Base-by-base conservation (phyloP, 2,113 vertebrate species). In the Mustela nigripes region DNA sequence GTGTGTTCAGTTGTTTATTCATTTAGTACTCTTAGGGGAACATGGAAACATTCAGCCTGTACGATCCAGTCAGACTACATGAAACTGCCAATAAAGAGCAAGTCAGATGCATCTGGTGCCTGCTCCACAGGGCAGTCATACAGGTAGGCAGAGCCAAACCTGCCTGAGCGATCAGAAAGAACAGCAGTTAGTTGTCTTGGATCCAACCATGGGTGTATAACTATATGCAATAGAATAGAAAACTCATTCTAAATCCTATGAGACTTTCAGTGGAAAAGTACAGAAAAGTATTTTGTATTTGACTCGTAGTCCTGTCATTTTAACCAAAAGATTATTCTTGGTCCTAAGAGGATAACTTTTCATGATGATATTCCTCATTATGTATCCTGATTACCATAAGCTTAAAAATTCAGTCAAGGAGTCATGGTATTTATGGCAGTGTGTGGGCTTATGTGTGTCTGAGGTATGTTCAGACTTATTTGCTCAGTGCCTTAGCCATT, bases 261-360 rank as follows among this genome's bases (percentile, higher is more conserved):
- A 84, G 22, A 18, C 5, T 86, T 36, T 58, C 42, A n/a, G 16
- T 31, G 65, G 69, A 76, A 96, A 95, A 84, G 42, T 56, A 56
- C 2, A 95, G 19, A 53, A 94, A 63, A 71, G 5, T 53, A 89
- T 94, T 39, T 93, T 63, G 31, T 58, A n/a, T 89, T 88, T 85
- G n/a, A 96, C n/a, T 71, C 42, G 48, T 42, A 89, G 19, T 31
- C 93, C 21, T 28, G 18, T 69, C 48, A n/a, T 6, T 85, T 81
- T 73, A 96, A 71, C 11, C 50, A 82, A 89, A 93, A 71, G 22
- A 15, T 45, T 95, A 74, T 84, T 92, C 33, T 67, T 95, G 5
- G 63, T 24, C 24, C 7, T 63, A 73, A 22, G n/a, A 82, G 92
- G 31, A n/a, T 45, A 74, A 80, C 4, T 87, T 82, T 45, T 39